Evolutionary conservation across 2,888 invertebrate genomes (phyloP), one percentile per base, ranked within the genome.

Genomic region (Nymphalis urticae): DNA sequence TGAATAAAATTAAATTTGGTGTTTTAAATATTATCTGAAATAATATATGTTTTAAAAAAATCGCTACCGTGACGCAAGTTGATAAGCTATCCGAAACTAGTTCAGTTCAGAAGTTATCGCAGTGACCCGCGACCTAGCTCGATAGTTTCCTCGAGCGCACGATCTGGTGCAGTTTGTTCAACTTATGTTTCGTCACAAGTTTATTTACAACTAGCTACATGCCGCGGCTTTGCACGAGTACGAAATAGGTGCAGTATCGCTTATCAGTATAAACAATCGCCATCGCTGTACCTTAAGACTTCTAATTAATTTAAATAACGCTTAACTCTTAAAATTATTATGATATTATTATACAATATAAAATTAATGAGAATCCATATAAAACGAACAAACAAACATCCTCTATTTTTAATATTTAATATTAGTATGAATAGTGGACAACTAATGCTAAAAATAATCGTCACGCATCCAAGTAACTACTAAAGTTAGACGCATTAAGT

Each of bases 51-150:
- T 32, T 6, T 48, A 47, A 16, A 63, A 72, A 76, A 76, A 80
- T 83, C 77, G 80, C 82, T 73, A 73, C 73, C 75, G 83, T 92
- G 92, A 92, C 92, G 92, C 88, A 89, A 85, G 83, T 89, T 83
- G 89, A 89, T 90, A 89, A 84, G 72, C 82, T 87, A 86, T 86
- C 85, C 87, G 77, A 89, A 91, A 90, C 81, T 89, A 86, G 89
- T 86, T 85, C 89, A 86, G 88, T 82, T 87, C 88, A 87, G 75
- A 81, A 80, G 88, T 82, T 90, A 91, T 91, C 90, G 64, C 68
- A 71, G 60, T 85, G 86, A 86, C 87, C 87, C 76, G 77, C 64
- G 73, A 75, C 53, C 59, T 32, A n/a, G 13, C 69, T 70, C 73
- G 89, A 89, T 89, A 89, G 79, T 76, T 80, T 80, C 81, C 79